These are phyloP conservation scores for Malurus splendens DNA, from an alignment of 2,797 vertebrate genomes.

Conservation along the genomic window DNA sequence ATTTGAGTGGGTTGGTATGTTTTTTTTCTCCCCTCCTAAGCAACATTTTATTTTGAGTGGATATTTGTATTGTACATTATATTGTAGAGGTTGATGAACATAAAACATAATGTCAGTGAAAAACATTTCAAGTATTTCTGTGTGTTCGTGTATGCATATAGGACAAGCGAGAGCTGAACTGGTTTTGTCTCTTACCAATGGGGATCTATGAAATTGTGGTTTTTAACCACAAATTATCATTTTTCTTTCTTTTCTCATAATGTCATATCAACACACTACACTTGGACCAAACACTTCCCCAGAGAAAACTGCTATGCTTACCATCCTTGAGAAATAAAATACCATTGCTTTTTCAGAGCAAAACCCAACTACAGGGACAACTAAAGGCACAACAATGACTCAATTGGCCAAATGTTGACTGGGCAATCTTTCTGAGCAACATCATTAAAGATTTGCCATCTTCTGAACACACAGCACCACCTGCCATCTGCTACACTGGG, in stretches of 20 bases:
- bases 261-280: background rate
- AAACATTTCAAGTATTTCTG: background rate
- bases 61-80: background rate
- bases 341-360: background rate
- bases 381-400: background rate
- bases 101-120: background rate
- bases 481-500: background rate
- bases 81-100: background rate
- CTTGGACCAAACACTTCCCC: background rate
- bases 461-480: background rate
- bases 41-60: background rate
- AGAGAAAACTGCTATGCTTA: background rate
- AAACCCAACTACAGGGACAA: background rate
- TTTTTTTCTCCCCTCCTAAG: background rate
- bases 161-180: background rate
- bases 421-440: background rate
- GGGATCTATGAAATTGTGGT: background rate
- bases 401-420: background rate
- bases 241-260: background rate
- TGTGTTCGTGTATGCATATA: background rate
- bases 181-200: background rate
- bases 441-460: background rate
- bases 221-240: background rate
- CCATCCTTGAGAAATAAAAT: background rate
- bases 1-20: background rate